Base-by-base conservation (phyloP, 2,797 vertebrate genomes). In the Alectoris magna region DNA sequence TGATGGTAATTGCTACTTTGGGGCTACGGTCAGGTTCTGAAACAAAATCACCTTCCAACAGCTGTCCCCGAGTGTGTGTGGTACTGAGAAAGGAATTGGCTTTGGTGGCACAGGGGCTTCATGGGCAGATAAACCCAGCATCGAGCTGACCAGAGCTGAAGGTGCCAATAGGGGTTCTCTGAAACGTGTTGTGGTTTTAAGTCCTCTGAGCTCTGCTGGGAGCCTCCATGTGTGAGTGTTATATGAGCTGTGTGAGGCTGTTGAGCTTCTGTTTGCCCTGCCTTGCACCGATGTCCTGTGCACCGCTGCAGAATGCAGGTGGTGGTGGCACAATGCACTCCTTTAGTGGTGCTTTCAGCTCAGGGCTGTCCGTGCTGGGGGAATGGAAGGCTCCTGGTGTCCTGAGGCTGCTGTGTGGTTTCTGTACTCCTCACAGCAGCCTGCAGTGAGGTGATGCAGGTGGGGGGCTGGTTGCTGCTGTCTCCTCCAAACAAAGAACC, bases 1-100 rank as follows among this genome's bases (percentile, higher is more conserved):
- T 94, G 67, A 93, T 90, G 94, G 75, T 95, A 95, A 94, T 95
- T 96, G 84, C 73, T 62, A 68, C 92, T 95, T 58, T 2, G 90
- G 89, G 91, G 23, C 91, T 90, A 10, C 86, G 87, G 76, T 77
- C 90, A 88, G 93, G 95, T 91, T 95, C 94, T 76, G 88, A 88
- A 64, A 64, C 83, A 23, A 51, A 94, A 92, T 86, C 83, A 31
- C 3, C 8, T 88, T 55, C 91, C 46, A 43, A 7, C 94, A 94
- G 88, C 94, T 96, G 92, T 34, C 34, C 34, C 34, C 84, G 82
- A 74, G 67, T 79, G 90, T 29, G 56, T 16, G 49, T 91, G 39
- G 31, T 49, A 29, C 21, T 75, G 91, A 80, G 12, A 26, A 67
- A 75, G 81, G 77, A 59, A 5, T 70, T 55, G 77, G 71, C 68